phyloP scores from a whole-genome alignment of 2,797 vertebrate species.

The Cynodonichthys magdalenae region DNA sequence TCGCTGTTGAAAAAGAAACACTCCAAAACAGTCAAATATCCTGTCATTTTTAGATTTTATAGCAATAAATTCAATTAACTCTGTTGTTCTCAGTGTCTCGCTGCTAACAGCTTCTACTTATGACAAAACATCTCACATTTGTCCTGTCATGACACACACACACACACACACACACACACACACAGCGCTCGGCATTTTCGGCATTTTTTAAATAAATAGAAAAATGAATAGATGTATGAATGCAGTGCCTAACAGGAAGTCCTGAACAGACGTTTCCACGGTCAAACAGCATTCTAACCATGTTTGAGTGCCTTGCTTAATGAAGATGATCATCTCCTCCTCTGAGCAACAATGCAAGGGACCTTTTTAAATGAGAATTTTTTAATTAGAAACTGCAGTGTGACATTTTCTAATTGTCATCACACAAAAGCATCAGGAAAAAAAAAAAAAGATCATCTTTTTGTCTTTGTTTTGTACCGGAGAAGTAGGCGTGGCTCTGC shows the following conservation, averaged over 20 bases:
- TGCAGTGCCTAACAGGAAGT: conserved; percentile 10
- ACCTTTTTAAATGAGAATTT: conserved; percentile 13
- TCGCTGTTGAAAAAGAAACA: background rate
- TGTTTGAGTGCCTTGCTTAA: conserved; percentile 24
- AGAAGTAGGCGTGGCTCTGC: background rate
- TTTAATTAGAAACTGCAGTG: conserved; percentile 36
- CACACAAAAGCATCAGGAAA: conserved; percentile 1
- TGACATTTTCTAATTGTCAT: conserved; percentile 3
- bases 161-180: background rate
- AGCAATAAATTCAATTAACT: background rate
- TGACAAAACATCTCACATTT: conserved; percentile 14
- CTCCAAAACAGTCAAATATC: background rate
- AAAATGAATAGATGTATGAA: too few species aligned
- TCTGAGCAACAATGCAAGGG: conserved; percentile 3
- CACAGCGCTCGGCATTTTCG: conserved; percentile 13
- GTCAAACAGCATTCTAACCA: conserved; percentile 35
- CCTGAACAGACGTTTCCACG: conserved; percentile 61
- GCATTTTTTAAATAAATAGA: too few species aligned
- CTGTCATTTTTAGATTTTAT: background rate
- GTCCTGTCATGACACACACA: conserved; percentile 32
- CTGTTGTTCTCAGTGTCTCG: background rate
- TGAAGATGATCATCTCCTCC: conserved; percentile 23
- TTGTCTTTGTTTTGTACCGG: background rate
- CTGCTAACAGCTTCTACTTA: conserved; percentile 10
- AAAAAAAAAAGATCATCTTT: background rate